Evolutionary conservation across 2,113 vertebrate genomes (phyloP).

Genomic region (Apus apus): DNA sequence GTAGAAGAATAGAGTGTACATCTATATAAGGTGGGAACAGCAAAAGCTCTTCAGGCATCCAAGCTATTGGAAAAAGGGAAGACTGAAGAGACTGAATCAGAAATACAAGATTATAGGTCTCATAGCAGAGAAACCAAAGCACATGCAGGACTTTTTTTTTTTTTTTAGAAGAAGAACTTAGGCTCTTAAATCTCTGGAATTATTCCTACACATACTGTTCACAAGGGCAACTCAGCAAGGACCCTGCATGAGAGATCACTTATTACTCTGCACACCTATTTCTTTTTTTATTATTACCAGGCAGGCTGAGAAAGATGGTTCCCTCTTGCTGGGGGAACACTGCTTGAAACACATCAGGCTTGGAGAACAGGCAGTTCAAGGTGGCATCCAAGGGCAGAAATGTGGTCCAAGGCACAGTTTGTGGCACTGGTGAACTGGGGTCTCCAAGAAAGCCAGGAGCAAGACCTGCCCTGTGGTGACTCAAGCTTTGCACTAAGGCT

Average conservation of each 20-base stretch:
- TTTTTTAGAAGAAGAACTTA: no score
- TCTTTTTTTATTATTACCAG: slow-evolving; percentile 53
- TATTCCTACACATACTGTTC: not conserved
- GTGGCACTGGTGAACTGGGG: not conserved
- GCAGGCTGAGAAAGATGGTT: slow-evolving; percentile 69
- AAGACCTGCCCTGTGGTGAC: not conserved
- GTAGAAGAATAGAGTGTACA: not conserved
- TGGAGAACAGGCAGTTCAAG: slow-evolving; percentile 80
- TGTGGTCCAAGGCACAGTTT: slow-evolving; percentile 29
- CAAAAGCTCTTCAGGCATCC: not conserved
- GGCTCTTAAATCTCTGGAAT: not conserved
- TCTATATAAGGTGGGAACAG: not conserved
- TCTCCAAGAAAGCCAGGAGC: not conserved
- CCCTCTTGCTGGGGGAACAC: slow-evolving; percentile 80
- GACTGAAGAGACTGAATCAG: not conserved
- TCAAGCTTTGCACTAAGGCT: slow-evolving; percentile 54
- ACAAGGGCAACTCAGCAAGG: not conserved
- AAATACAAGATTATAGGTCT: not conserved
- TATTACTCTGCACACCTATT: not conserved
- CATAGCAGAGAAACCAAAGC: not conserved
- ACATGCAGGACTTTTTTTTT: not conserved
- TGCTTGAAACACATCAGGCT: slow-evolving; percentile 70
- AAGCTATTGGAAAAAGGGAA: not conserved
- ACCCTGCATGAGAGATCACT: not conserved
- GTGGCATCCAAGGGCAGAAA: slow-evolving; percentile 77